Evolutionary conservation across 2,888 invertebrate genomes (phyloP).

Genomic region (Pasiphila rectangulata): DNA sequence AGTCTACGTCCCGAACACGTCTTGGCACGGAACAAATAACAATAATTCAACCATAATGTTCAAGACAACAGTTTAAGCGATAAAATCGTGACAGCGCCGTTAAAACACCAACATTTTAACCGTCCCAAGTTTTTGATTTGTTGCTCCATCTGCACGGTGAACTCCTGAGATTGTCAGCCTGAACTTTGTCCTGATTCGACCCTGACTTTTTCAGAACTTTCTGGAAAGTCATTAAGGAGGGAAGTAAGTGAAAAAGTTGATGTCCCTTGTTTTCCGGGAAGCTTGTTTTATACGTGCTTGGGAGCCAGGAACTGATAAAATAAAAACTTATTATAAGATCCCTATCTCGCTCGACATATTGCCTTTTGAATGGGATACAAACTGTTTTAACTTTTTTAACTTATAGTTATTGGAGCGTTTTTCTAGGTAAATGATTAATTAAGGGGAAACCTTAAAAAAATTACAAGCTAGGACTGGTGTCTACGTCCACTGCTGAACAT

Average conservation of each 20-base stretch:
- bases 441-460: no score
- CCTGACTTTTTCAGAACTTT: slow-evolving; percentile 26
- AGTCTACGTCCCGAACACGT: not conserved
- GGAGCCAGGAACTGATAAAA: not conserved
- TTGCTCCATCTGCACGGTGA: slow-evolving; percentile 15
- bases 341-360: no score
- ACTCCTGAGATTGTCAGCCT: slow-evolving; percentile 29
- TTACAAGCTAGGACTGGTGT: no score
- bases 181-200: slow-evolving; percentile 26
- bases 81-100: slow-evolving; percentile 12
- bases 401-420: no score
- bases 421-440: no score
- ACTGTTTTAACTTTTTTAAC: no score
- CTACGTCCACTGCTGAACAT: no score
- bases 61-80: slow-evolving; percentile 12
- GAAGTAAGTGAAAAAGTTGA: slow-evolving; percentile 41
- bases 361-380: no score
- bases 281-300: slow-evolving; percentile 1
- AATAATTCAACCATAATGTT: not conserved
- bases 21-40: not conserved
- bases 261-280: slow-evolving; percentile 10
- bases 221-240: slow-evolving; percentile 38
- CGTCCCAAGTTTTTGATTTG: slow-evolving; percentile 34
- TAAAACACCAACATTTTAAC: slow-evolving; percentile 17
- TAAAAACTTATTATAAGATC: no score